Base-by-base conservation (phyloP, 2,797 vertebrate species). In the Artibeus jamaicensis region DNA sequence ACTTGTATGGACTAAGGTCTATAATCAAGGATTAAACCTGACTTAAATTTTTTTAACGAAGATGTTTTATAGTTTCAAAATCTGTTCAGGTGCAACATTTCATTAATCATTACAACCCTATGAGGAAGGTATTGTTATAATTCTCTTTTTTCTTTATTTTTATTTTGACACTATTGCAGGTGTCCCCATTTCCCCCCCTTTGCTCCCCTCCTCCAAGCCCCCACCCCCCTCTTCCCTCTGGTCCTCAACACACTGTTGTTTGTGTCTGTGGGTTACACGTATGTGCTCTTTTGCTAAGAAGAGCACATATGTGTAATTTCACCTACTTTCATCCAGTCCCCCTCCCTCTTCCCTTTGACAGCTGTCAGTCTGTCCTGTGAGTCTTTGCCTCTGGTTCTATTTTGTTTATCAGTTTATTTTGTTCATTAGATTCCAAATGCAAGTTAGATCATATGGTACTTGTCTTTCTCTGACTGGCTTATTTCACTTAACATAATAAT, bases 1-100 rank as follows among this genome's bases (percentile, higher is more conserved):
- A 84, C 42, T 89, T 93, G 6, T 86, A 73, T 94, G 97, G 82
- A 94, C 77, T 57, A 79, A 94, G 39, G 26, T 90, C 39, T 84
- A 29, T 90, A 73, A 77, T 44, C 24, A 62, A 95, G 6, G 59
- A 94, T 0, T 83, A 57, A 93, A 67, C 37, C n/a, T 92, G 46
- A 92, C 70, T 87, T 78, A 59, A 93, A 73, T 48, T 44, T 86
- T 90, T 94, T 44, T 5, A 5, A 79, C 78, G 77, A 39, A 85
- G 44, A 9, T 71, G 21, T 15, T 68, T 79, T 57, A 67, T 39
- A 74, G 68, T 74, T 94, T 95, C 34, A 90, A 93, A 94, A 83
- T 76, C 39, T 88, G 8, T 92, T 91, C 57, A 59, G 21, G 21
- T 71, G 55, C 39, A 93, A 77, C 16, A 71, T 85, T 94, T 86